Conservation (phyloP, 2,113 vertebrate genomes). For the Ranitomeya imitator region DNA sequence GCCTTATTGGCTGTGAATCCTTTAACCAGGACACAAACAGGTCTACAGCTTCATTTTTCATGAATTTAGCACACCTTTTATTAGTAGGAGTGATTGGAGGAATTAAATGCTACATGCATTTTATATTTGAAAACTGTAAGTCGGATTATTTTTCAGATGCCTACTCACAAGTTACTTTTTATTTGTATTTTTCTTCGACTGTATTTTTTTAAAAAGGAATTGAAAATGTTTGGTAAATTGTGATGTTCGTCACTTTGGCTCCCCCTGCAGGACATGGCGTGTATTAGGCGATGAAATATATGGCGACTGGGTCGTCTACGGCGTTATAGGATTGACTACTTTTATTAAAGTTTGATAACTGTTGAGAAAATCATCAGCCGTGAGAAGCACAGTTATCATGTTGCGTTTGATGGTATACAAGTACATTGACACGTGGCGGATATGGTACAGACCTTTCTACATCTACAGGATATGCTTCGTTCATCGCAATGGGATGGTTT, state of each 20-base stretch:
- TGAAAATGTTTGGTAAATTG: conserved; percentile 11
- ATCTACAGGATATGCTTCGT: too few relatives aligned
- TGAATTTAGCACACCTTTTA: background rate
- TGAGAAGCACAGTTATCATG: too few relatives aligned
- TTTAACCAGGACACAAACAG: background rate
- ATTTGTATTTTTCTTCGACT: background rate
- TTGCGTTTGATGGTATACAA: too few relatives aligned
- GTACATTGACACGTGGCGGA: too few relatives aligned
- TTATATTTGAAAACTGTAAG: background rate
- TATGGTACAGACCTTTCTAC: too few relatives aligned
- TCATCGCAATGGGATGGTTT: too few relatives aligned
- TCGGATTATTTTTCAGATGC: background rate
- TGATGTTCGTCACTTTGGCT: conserved; percentile 40
- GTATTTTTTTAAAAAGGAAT: background rate
- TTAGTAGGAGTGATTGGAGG: background rate
- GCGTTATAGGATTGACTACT: too few relatives aligned
- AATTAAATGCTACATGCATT: background rate
- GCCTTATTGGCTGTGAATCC: background rate
- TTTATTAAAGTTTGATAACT: too few relatives aligned
- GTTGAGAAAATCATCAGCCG: too few relatives aligned
- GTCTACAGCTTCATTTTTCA: background rate
- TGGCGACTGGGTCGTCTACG: background rate
- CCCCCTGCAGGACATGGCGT: conserved; percentile 46
- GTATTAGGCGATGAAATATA: background rate
- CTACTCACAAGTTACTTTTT: background rate